Evolutionary conservation across 2,888 invertebrate species (phyloP).

Genomic region (Plagiodera versicolora): DNA sequence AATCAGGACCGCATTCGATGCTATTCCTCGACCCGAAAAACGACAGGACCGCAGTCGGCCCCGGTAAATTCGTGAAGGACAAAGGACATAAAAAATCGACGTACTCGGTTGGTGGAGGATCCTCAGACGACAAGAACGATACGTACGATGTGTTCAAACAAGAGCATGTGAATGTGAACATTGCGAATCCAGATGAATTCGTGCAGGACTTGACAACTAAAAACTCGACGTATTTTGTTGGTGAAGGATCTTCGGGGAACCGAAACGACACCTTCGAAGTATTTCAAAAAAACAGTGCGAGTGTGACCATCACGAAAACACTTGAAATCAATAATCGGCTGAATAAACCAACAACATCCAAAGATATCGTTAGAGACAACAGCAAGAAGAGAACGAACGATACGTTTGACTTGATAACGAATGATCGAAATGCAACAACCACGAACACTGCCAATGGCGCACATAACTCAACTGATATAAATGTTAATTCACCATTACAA

Average conservation of each 20-base stretch:
- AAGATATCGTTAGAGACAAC: slow-evolving; percentile 10
- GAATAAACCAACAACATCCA: slow-evolving; percentile 2
- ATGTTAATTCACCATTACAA: neutral
- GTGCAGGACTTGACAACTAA: no score
- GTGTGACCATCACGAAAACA: no score
- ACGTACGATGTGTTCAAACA: slow-evolving; percentile 3
- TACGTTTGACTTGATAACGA: neutral
- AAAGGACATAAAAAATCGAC: slow-evolving; percentile 1
- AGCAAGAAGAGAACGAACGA: slow-evolving; percentile 28
- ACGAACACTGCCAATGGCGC: slow-evolving; percentile 28
- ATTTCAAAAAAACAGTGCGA: no score
- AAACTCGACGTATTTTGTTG: no score
- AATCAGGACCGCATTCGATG: slow-evolving; percentile 65
- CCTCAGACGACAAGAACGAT: slow-evolving; percentile 1
- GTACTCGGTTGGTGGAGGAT: neutral
- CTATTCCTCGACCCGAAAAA: slow-evolving; percentile 51
- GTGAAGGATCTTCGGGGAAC: no score
- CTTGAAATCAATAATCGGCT: neutral
- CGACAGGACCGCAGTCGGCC: neutral
- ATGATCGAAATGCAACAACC: neutral
- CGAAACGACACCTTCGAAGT: no score
- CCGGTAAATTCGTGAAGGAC: slow-evolving; percentile 2
- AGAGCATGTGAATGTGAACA: neutral
- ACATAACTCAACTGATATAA: neutral
- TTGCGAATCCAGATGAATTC: no score